phyloP scores from a whole-genome alignment of 1,140 invertebrate genomes.

The Drosophila rhopaloa region DNA sequence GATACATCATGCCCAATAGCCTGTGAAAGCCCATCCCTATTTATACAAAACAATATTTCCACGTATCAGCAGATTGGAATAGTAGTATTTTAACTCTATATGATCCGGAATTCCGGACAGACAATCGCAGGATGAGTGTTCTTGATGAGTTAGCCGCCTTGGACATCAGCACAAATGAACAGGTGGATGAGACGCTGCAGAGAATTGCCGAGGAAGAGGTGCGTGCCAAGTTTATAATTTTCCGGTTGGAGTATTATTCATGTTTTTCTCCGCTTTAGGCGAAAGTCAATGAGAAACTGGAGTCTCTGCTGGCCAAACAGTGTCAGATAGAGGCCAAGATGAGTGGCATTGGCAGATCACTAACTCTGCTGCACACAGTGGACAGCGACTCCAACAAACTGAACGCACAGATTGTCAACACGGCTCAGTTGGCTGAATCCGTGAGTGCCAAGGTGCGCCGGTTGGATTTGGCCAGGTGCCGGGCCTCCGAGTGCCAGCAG shows the following conservation, averaged over 20 bases:
- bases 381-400: slow-evolving; percentile 90
- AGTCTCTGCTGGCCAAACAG: slow-evolving; percentile 86
- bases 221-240: slow-evolving; percentile 7
- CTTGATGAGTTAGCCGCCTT: slow-evolving; percentile 29
- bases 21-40: slow-evolving; percentile 3
- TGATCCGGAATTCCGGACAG: slow-evolving; percentile 6
- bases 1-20: background rate
- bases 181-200: slow-evolving; percentile 57
- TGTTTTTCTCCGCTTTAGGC: slow-evolving; percentile 76
- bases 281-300: slow-evolving; percentile 85
- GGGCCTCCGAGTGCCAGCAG: slow-evolving; percentile 97
- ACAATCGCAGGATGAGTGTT: slow-evolving; percentile 27
- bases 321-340: slow-evolving; percentile 87
- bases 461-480: slow-evolving; percentile 95
- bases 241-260: background rate
- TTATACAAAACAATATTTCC: slow-evolving; percentile 16
- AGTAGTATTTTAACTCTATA: background rate
- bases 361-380: slow-evolving; percentile 86
- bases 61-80: slow-evolving; percentile 16
- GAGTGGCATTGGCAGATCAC: slow-evolving; percentile 85
- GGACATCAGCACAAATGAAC: slow-evolving; percentile 57
- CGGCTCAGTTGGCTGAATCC: slow-evolving; percentile 95
- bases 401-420: slow-evolving; percentile 93
- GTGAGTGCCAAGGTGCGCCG: slow-evolving; percentile 98
- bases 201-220: slow-evolving; percentile 67